A percentile compares a stretch with the other conserved stretches of the same genome.
Conservation (phyloP, 2,797 vertebrate genomes). For the Lithobates pipiens region DNA sequence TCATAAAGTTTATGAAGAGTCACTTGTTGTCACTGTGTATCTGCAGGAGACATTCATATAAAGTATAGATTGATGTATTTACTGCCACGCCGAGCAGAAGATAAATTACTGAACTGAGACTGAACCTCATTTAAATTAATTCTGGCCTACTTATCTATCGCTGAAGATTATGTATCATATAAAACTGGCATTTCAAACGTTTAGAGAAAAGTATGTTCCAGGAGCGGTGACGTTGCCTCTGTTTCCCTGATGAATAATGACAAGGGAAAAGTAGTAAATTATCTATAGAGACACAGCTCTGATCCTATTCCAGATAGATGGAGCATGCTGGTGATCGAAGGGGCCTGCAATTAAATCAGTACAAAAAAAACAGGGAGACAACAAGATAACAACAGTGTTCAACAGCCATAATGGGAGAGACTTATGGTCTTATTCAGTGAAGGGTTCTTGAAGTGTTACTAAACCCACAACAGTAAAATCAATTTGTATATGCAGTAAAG, state of each 20-base stretch:
- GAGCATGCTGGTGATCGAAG: neutral
- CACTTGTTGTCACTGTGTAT: constrained; percentile 46
- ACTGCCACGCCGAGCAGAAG: constrained; percentile 40
- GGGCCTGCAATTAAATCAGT: neutral
- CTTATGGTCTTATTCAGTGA: too few species aligned
- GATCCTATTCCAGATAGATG: constrained; percentile 14
- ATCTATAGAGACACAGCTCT: constrained; percentile 12
- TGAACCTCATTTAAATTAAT: constrained; percentile 58
- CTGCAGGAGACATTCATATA: constrained; percentile 43
- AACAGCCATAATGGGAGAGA: too few species aligned
- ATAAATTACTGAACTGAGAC: constrained; percentile 58
- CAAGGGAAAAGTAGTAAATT: constrained; percentile 31
- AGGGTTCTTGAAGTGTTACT: too few species aligned
- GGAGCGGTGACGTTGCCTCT: constrained; percentile 14
- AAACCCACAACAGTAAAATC: too few species aligned
- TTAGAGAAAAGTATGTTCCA: constrained; percentile 36
- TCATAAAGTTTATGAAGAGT: constrained; percentile 40
- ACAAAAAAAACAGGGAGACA: neutral
- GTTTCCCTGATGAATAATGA: constrained; percentile 26
- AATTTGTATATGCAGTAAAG: too few species aligned
- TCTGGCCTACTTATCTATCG: constrained; percentile 55
- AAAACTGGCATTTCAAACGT: constrained; percentile 35
- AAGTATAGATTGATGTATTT: constrained; percentile 55
- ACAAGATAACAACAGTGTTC: too few species aligned
- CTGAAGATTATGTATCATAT: constrained; percentile 45